A percentile compares a stretch with the other conserved stretches of the same genome.
Conservation (phyloP, 2,113 vertebrate genomes). For the Harpagus bidentatus region DNA sequence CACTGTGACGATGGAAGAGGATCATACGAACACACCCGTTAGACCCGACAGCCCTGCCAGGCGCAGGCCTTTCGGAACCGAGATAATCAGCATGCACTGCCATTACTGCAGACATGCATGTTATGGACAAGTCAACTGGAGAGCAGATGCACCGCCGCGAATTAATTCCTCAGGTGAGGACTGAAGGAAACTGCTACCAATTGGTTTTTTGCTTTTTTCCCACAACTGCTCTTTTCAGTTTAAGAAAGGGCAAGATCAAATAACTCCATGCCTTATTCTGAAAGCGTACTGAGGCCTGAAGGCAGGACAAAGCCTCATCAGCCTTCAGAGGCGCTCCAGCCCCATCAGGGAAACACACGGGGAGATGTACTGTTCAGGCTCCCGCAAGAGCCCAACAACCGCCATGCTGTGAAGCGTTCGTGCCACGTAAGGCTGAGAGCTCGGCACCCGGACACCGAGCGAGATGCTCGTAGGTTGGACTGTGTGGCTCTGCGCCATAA, state of each 20-base stretch:
- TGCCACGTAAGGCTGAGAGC: not conserved
- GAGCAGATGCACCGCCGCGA: not conserved
- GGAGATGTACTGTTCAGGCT: not conserved
- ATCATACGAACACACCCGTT: rapidly evolving
- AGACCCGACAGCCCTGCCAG: not conserved
- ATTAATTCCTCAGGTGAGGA: not conserved
- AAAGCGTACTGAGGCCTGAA: not conserved
- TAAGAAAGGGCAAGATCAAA: not conserved
- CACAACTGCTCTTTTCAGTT: not conserved
- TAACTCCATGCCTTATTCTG: not conserved
- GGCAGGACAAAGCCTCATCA: not conserved
- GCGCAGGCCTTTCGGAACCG: not conserved
- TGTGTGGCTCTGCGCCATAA: not conserved
- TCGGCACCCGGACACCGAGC: rapidly evolving
- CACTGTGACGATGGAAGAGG: not conserved
- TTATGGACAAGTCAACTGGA: not conserved
- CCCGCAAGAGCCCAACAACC: not conserved
- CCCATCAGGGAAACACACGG: not conserved
- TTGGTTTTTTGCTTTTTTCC: not conserved
- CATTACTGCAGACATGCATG: not conserved
- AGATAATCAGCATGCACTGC: not conserved
- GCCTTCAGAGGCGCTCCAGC: not conserved
- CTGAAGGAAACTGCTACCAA: not conserved
- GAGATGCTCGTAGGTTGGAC: not conserved
- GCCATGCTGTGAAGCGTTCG: rapidly evolving